Base-by-base conservation (phyloP, 2,113 vertebrate species). In the Furnarius figulus region DNA sequence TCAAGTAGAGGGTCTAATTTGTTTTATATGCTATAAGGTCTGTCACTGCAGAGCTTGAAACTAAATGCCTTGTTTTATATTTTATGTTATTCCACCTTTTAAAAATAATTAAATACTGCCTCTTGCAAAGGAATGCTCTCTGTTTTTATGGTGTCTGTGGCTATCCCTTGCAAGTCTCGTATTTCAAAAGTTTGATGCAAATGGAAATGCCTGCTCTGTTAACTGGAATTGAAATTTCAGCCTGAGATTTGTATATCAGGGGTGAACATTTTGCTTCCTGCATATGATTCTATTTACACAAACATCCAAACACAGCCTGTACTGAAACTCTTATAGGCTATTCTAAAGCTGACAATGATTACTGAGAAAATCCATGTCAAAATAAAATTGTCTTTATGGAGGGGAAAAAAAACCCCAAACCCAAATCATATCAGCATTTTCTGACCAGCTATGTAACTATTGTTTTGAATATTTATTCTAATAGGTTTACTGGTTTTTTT, bases 321-420 rank as follows among this genome's bases (percentile, higher is more conserved):
- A 52, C 74, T 52, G 10, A 78, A 61, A 70, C 13, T 71, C 8
- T 58, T 24, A 39, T 11, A 67, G 30, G 17, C 46, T 94, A 12
- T 46, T 39, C 31, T 59, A 16, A 22, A 88, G 19, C 61, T 94
- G 14, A 49, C 31, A 74, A 28, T 15, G 10, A 5, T 49, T 82
- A 31, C 46, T 24, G 22, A 85, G 31, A 88, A 90, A 82, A 49
- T 50, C 12, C 4, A 27, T 83, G 14, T 40, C 35, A 9, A 92
- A 87, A 77, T 65, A 50, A 4, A 81, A 9, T 21, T 12, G 10
- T 3, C 0, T 1, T 8, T 52, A 21, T 9, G 0, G 4, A 39
- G 2, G 8, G 2, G 2, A 5, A 49, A 73, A 14, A 13, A 13
- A 15, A 10, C 2, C 6, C 42, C 66, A 33, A 39, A 55, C 2